These are phyloP conservation scores for Lepilemur septentrionalis DNA, from an alignment of 2,797 vertebrate species.

Conservation along the genomic window DNA sequence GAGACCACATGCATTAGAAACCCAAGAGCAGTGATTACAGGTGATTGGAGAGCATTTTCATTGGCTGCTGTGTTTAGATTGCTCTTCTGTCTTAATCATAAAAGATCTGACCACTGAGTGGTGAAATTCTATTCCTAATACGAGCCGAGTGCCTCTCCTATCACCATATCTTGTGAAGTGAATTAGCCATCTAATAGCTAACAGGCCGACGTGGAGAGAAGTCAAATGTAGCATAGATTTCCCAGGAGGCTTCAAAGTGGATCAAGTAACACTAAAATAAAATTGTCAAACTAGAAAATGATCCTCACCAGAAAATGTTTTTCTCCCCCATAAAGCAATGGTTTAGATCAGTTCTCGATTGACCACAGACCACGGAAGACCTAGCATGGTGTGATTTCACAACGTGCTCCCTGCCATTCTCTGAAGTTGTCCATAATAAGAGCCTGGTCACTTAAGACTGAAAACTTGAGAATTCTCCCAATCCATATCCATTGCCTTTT, in stretches of 20 bases:
- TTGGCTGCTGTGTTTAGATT: slow-evolving; percentile 73
- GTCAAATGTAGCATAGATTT: slow-evolving; percentile 83
- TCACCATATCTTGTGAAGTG: slow-evolving; percentile 76
- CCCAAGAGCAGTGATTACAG: slow-evolving; percentile 64
- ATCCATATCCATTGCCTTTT: background rate
- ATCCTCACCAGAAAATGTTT: slow-evolving; percentile 81
- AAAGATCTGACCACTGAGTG: slow-evolving; percentile 73
- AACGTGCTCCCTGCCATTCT: background rate
- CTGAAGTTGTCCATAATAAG: background rate
- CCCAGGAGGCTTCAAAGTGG: slow-evolving; percentile 83
- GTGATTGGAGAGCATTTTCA: slow-evolving; percentile 61
- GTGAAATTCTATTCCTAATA: slow-evolving; percentile 80
- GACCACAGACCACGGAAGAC: slow-evolving; percentile 44
- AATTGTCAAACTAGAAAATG: slow-evolving; percentile 83
- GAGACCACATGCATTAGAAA: slow-evolving; percentile 73
- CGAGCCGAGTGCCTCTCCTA: slow-evolving; percentile 69
- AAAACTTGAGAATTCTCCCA: background rate
- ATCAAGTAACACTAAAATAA: slow-evolving; percentile 84
- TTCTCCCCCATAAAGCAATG: slow-evolving; percentile 80
- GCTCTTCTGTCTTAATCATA: slow-evolving; percentile 71
- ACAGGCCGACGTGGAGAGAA: slow-evolving; percentile 77
- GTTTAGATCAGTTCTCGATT: slow-evolving; percentile 67
- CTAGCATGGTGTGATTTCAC: background rate
- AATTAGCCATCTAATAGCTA: slow-evolving; percentile 84
- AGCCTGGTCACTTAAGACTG: background rate